These are phyloP conservation scores for Bombus huntii DNA, from an alignment of 1,140 invertebrate species.

Conservation along the genomic window DNA sequence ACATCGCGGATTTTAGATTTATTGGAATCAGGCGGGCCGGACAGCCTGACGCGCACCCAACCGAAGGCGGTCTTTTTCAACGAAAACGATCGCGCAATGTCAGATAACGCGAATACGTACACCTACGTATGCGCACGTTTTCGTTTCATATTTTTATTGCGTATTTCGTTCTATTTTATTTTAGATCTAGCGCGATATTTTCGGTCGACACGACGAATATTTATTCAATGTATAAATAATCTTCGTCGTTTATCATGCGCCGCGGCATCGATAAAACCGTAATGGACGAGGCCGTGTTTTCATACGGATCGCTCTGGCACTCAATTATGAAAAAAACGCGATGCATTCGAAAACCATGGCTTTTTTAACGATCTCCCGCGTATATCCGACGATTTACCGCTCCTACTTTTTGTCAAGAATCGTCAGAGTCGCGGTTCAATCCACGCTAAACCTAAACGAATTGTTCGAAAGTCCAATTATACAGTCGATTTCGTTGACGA, in stretches of 20 bases:
- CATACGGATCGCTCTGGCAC: background rate
- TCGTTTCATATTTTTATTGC: background rate
- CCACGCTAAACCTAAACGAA: background rate
- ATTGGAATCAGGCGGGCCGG: background rate
- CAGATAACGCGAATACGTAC: background rate
- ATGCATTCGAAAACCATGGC: background rate
- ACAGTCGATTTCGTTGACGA: background rate
- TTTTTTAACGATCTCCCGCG: background rate
- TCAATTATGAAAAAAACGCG: slow-evolving; percentile 37
- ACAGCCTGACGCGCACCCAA: background rate
- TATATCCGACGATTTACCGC: background rate
- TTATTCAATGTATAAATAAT: slow-evolving; percentile 40
- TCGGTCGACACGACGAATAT: background rate
- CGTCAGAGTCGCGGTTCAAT: rapidly evolving
- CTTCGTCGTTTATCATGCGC: slow-evolving; percentile 22
- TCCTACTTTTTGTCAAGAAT: background rate
- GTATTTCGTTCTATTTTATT: background rate
- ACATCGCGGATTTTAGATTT: slow-evolving; percentile 21
- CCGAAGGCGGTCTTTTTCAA: slow-evolving; percentile 9
- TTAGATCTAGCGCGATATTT: slow-evolving; percentile 29
- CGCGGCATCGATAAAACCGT: slow-evolving; percentile 35
- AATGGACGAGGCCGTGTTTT: background rate
- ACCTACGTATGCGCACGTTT: background rate
- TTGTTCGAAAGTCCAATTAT: background rate
- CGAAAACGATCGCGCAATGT: background rate